These are phyloP conservation scores for Anthonomus grandis DNA, from an alignment of 1,140 invertebrate species.

Conservation along the genomic window DNA sequence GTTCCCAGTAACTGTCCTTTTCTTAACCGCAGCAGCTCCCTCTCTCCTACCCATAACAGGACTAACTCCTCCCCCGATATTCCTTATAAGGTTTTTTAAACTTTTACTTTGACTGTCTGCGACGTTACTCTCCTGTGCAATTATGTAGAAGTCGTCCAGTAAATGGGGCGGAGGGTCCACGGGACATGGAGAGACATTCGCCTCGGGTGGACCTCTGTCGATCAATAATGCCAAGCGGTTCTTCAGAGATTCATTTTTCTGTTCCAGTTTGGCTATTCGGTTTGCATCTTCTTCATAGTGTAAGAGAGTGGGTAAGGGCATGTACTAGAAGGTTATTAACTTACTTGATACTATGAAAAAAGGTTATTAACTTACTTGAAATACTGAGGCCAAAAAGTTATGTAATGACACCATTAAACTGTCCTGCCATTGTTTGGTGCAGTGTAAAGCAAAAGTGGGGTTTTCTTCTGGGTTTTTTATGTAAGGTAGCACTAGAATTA, in stretches of 20 bases:
- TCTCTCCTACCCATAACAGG: conserved; percentile 73
- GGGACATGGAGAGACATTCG: conserved; percentile 58
- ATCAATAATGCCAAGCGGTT: conserved; percentile 51
- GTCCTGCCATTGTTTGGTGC: conserved; percentile 93
- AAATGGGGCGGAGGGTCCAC: conserved; percentile 69
- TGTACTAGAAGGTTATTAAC: conserved; percentile 55
- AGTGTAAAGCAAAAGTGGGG: conserved; percentile 81
- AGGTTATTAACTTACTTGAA: conserved; percentile 57
- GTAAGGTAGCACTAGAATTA: conserved; percentile 77
- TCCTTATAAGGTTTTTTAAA: conserved; percentile 70
- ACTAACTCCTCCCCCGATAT: conserved; percentile 74
- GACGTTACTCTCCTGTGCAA: conserved; percentile 68
- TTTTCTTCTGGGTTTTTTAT: conserved; percentile 89
- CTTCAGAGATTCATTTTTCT: conserved; percentile 75
- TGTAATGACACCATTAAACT: conserved; percentile 89
- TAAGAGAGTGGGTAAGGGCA: conserved; percentile 78
- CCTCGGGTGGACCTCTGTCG: conserved; percentile 51
- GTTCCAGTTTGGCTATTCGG: conserved; percentile 73
- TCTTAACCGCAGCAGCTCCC: conserved; percentile 42
- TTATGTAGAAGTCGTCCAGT: conserved; percentile 90
- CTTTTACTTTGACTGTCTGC: conserved; percentile 66
- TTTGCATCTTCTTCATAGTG: conserved; percentile 82
- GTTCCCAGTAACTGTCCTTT: conserved; percentile 31
- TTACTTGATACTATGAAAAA: conserved; percentile 4
- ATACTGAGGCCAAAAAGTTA: conserved; percentile 89